A percentile compares a stretch with the other conserved stretches of the same genome.
These are phyloP conservation scores for Leiothrix lutea DNA, from an alignment of 2,113 vertebrate genomes.

Conservation along the genomic window DNA sequence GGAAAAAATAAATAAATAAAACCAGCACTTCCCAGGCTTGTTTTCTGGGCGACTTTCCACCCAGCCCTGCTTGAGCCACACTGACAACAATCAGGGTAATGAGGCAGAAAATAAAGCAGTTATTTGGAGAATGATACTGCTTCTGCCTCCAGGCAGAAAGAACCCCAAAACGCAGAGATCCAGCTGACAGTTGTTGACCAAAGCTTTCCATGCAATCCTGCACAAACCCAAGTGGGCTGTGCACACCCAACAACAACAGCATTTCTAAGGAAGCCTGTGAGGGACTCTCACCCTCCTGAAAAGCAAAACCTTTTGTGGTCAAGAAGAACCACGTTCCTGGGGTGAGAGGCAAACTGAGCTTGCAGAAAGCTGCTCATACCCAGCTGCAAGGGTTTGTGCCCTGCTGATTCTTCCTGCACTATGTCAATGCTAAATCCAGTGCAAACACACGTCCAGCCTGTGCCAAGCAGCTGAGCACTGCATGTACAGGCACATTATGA, in stretches of 20 bases:
- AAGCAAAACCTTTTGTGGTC: neutral
- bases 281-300: neutral
- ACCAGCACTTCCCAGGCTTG: neutral
- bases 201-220: neutral
- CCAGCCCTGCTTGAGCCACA: neutral
- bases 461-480: neutral
- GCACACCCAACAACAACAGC: neutral
- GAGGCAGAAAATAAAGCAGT: conserved; percentile 67
- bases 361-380: neutral
- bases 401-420: neutral
- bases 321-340: neutral
- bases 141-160: conserved; percentile 63
- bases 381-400: neutral
- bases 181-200: neutral
- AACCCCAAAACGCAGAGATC: neutral
- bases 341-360: rapidly evolving
- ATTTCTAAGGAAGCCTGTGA: neutral
- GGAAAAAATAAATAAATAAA: neutral
- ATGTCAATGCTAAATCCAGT: neutral
- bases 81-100: conserved; percentile 54
- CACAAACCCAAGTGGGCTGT: neutral
- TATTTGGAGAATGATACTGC: conserved; percentile 15
- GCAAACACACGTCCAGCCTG: neutral
- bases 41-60: conserved; percentile 1
- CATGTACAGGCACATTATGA: neutral